phyloP scores from a whole-genome alignment of 2,113 vertebrate species.

The Pterocles orientalis region DNA sequence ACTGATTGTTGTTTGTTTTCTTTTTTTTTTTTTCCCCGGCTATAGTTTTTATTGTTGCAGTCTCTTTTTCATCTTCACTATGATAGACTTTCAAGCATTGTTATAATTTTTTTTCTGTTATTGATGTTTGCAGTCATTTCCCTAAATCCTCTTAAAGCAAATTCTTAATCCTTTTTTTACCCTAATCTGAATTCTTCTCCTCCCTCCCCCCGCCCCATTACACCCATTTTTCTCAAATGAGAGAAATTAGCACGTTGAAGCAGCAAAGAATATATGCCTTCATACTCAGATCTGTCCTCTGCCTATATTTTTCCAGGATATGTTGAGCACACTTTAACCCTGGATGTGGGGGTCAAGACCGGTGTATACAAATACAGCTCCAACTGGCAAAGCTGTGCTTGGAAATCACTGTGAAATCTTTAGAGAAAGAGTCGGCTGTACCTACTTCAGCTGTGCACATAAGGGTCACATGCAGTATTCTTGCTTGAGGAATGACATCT shows the following conservation, averaged over 20 bases:
- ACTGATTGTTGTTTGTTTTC: neutral
- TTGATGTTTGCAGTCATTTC: neutral
- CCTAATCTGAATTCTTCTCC: neutral
- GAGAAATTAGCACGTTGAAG: neutral
- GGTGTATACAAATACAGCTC: neutral
- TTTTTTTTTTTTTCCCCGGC: neutral
- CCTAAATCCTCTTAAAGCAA: neutral
- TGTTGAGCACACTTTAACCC: neutral
- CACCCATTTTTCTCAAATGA: neutral
- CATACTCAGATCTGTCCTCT: neutral
- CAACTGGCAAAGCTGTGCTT: neutral
- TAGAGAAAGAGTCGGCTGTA: neutral
- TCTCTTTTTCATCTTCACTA: neutral
- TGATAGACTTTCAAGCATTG: neutral
- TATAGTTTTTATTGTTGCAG: neutral
- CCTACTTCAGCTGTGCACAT: too few relatives aligned
- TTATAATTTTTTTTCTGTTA: neutral
- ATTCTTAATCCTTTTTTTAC: neutral
- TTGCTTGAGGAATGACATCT: too few relatives aligned
- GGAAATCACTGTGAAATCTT: neutral
- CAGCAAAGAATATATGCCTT: neutral
- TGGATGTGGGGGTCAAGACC: neutral
- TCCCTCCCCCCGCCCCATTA: too few relatives aligned
- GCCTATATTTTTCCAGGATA: accelerated
- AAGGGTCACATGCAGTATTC: too few relatives aligned